Evolutionary conservation across 1,140 invertebrate species (phyloP).

Genomic region (Drosophila varians): DNA sequence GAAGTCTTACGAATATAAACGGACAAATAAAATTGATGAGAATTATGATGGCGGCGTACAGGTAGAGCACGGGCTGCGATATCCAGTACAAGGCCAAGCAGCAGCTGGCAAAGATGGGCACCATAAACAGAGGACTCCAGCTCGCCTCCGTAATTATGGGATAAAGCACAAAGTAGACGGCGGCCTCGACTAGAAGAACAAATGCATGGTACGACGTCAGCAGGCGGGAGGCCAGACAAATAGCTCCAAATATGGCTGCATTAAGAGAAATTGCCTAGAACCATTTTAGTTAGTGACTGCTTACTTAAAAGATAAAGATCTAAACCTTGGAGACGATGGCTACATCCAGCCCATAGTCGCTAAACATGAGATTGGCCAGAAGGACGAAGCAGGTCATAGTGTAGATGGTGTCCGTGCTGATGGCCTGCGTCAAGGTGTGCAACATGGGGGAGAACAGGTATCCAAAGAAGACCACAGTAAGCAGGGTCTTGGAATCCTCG

Average conservation of each 20-base stretch:
- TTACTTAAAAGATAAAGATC: no score
- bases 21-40: slow-evolving; percentile 92
- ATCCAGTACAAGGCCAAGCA: slow-evolving; percentile 85
- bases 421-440: slow-evolving; percentile 97
- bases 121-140: slow-evolving; percentile 76
- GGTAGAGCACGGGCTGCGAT: slow-evolving; percentile 85
- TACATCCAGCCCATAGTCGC: slow-evolving; percentile 94
- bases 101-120: slow-evolving; percentile 68
- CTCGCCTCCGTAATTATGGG: slow-evolving; percentile 90
- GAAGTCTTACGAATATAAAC: slow-evolving; percentile 90
- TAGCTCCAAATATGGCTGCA: slow-evolving; percentile 95
- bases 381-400: slow-evolving; percentile 95
- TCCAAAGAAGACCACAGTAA: slow-evolving; percentile 92
- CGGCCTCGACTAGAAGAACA: slow-evolving; percentile 92
- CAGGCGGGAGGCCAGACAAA: slow-evolving; percentile 96
- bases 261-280: slow-evolving; percentile 90
- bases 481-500: slow-evolving; percentile 87
- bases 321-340: slow-evolving; percentile 89
- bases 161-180: slow-evolving; percentile 94
- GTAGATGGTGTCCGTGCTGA: slow-evolving; percentile 98
- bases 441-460: slow-evolving; percentile 94
- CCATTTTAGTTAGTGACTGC: no score
- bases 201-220: slow-evolving; percentile 93
- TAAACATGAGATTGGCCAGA: slow-evolving; percentile 94
- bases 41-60: slow-evolving; percentile 87